Percentiles rank a stretch among this genome's conserved stretches.
These are phyloP conservation scores for Eudyptes chrysolophus DNA, from an alignment of 2,113 vertebrate species.

Conservation along the genomic window DNA sequence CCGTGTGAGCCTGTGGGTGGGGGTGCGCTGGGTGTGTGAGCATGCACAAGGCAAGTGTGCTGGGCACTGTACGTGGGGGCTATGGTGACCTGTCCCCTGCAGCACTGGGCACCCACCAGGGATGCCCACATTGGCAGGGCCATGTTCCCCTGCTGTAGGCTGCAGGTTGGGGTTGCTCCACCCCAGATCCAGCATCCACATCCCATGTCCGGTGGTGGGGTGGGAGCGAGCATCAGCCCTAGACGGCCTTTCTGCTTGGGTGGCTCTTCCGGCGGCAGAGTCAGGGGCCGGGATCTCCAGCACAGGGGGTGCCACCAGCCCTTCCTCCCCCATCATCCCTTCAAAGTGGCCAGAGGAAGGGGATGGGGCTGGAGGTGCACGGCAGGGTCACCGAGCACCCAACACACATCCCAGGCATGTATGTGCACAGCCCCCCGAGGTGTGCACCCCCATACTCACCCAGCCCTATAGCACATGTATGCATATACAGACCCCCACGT, in stretches of 20 bases:
- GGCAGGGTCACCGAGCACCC: background rate
- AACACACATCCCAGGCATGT: rapidly evolving
- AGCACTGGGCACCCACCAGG: background rate
- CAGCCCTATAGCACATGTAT: background rate
- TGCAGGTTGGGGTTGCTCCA: background rate
- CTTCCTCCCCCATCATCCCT: background rate
- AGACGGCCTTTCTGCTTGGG: background rate
- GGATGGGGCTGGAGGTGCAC: background rate
- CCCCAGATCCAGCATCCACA: background rate
- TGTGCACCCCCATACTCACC: background rate
- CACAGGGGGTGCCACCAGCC: rapidly evolving
- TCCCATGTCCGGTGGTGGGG: rapidly evolving
- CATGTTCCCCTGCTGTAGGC: background rate
- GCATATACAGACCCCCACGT: rapidly evolving
- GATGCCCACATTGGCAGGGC: rapidly evolving
- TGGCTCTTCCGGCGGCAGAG: rapidly evolving
- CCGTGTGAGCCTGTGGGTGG: background rate
- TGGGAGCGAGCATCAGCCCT: background rate
- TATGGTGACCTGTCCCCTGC: background rate
- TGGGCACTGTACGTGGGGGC: rapidly evolving
- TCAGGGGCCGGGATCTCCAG: rapidly evolving
- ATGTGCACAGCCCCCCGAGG: rapidly evolving
- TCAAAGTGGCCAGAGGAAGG: background rate
- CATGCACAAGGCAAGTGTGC: background rate
- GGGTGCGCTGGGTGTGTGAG: background rate